Conservation (phyloP, 2,888 invertebrate species). For the Melanchra persicariae region DNA sequence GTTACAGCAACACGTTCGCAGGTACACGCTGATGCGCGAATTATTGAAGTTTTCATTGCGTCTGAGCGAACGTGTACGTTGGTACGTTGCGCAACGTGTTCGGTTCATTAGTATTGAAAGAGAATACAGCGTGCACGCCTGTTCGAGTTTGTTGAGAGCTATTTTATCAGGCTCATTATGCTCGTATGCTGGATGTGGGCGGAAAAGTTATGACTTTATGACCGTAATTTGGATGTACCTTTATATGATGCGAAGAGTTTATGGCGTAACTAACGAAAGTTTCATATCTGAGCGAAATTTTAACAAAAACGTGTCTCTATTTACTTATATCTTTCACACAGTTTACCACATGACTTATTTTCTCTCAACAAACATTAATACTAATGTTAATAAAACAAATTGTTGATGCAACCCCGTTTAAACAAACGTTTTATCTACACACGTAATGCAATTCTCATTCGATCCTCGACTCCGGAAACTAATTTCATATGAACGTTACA, state of each 20-base stretch:
- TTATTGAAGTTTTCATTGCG: constrained; percentile 61
- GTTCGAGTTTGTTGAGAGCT: constrained; percentile 52
- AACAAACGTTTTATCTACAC: constrained; percentile 43
- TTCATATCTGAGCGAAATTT: constrained; percentile 2
- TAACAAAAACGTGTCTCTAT: neutral
- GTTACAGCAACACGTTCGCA: constrained; percentile 51
- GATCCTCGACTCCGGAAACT: constrained; percentile 56
- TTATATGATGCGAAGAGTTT: constrained; percentile 9
- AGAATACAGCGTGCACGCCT: constrained; percentile 53
- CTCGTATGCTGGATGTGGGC: constrained; percentile 37
- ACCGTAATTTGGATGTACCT: constrained; percentile 31
- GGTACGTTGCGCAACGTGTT: constrained; percentile 46
- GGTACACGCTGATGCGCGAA: constrained; percentile 43
- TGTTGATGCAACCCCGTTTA: neutral
- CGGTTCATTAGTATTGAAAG: constrained; percentile 66
- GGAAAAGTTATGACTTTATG: constrained; percentile 60
- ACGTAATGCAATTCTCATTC: constrained; percentile 47
- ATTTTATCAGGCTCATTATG: constrained; percentile 64
- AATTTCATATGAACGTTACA: constrained; percentile 58
- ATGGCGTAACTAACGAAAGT: constrained; percentile 13
- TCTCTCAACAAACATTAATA: neutral
- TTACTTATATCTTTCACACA: neutral
- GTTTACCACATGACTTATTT: neutral
- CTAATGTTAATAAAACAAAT: neutral
- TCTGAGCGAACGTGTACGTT: constrained; percentile 47